A percentile compares a stretch with the other conserved stretches of the same genome.
Evolutionary conservation across 2,888 invertebrate species (phyloP).

Genomic region (Branchellion lobata): DNA sequence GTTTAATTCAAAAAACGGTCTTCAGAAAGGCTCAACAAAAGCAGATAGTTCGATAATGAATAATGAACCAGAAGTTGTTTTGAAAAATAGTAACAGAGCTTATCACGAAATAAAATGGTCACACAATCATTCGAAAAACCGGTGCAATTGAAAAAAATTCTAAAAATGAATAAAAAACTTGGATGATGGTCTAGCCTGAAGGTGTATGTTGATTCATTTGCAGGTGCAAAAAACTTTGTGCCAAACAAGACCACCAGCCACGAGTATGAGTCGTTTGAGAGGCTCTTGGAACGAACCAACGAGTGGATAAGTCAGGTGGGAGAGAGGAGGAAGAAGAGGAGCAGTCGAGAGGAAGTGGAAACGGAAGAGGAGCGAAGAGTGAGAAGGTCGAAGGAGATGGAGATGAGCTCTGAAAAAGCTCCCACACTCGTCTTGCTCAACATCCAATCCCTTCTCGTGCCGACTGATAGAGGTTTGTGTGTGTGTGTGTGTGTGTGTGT

Average conservation of each 20-base stretch:
- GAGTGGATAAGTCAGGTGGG: constrained; percentile 49
- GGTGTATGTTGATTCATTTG: too few species aligned
- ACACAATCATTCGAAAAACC: too few species aligned
- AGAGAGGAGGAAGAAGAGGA: background rate
- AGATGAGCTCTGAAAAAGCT: background rate
- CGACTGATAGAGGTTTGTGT: background rate
- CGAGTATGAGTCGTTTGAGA: constrained; percentile 50
- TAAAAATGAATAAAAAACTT: too few species aligned
- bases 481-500: constrained; percentile 29
- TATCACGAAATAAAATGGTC: too few species aligned
- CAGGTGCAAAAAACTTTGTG: constrained; percentile 51
- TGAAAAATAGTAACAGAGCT: too few species aligned
- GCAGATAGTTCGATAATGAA: too few species aligned
- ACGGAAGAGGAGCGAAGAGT: background rate
- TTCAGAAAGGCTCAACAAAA: too few species aligned
- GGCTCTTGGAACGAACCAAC: constrained; percentile 50
- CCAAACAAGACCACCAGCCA: constrained; percentile 45
- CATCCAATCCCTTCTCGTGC: constrained; percentile 37
- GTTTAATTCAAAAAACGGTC: too few species aligned
- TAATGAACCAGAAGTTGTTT: too few species aligned
- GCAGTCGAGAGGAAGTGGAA: background rate
- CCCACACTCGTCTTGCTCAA: constrained; percentile 10
- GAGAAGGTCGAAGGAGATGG: background rate
- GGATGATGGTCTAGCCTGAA: too few species aligned
- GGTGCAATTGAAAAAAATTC: too few species aligned